Base-by-base conservation (phyloP, 1,140 invertebrate genomes). In the Micrasema longulum region DNA sequence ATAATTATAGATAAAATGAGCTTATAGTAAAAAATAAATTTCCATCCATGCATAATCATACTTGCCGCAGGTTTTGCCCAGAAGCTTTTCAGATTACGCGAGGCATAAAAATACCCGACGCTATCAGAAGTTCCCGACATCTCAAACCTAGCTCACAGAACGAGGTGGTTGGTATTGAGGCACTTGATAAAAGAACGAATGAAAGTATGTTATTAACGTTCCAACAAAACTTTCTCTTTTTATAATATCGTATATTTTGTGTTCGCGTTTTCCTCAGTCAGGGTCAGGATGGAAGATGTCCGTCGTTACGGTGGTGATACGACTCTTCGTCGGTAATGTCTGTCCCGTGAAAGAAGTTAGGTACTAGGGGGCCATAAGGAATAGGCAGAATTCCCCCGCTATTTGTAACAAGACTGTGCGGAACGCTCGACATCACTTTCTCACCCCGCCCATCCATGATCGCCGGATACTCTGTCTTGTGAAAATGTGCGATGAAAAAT, bases 291-390 rank as follows among this genome's bases (percentile, higher is more conserved):
- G 26, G 2, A 31, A 31, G 48, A 52, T 52, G 48, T 52, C 48
- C 48, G 48, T 23, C 48, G 48, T 22, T 18, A 16, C 43, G 43
- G 23, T n/a, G 43, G 23, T 16, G 55, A 60, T 60, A 38, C 55
- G 31, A 36, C 55, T 41, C 35, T 11, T 14, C 26, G 52, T 16
- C 26, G 52, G 14, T 60, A 60, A 60, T 60, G 36, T 60, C 55
- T 60, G 55, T 60, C 55, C 55, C 55, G 55, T 60, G 12, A 35
- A 38, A 14, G 36, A 41, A 60, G 55, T 20, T 20, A 60, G 55
- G 35, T 60, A 43, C 55, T 35, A 60, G 55, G 36, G 55, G 36
- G 55, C 48, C 48, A 52, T 52, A 22, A 14, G 20, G 48, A 52
- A 22, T 7, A 22, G 20, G 36, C 6, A 35, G 55, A 41, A 60